phyloP scores from a whole-genome alignment of 2,888 invertebrate species.

The Palloptera scutellata region DNA sequence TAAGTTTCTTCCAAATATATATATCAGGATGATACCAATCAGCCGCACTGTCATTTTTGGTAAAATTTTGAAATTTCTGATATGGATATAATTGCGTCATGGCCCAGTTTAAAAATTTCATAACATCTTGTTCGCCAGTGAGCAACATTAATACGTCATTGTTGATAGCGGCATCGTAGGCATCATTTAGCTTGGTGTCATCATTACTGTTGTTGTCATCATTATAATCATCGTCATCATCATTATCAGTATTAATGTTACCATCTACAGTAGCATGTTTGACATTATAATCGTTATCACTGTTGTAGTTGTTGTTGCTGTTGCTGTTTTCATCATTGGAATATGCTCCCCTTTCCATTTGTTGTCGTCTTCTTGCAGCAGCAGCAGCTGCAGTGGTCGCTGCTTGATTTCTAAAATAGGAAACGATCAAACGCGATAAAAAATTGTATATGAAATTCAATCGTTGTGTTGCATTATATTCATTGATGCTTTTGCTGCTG shows the following conservation, averaged over 20 bases:
- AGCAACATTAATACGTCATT: conserved; percentile 55
- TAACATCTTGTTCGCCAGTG: conserved; percentile 56
- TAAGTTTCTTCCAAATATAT: conserved; percentile 58
- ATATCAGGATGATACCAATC: conserved; percentile 53
- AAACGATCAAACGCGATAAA: conserved; percentile 14
- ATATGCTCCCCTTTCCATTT: too few species aligned
- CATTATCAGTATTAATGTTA: conserved; percentile 10
- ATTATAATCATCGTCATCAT: conserved; percentile 9
- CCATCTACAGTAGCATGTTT: conserved; percentile 5
- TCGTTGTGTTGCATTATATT: conserved; percentile 12
- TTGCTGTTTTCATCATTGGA: conserved; percentile 1
- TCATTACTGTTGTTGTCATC: conserved; percentile 3
- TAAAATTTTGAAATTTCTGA: conserved; percentile 31
- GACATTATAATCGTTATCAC: conserved; percentile 18
- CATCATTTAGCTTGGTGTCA: conserved; percentile 6
- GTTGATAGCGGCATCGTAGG: conserved; percentile 35
- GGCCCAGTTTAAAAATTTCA: conserved; percentile 58
- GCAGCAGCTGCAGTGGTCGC: conserved; percentile 36
- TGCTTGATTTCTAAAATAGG: conserved; percentile 43
- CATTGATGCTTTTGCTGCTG: conserved; percentile 11
- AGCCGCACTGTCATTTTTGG: conserved; percentile 40
- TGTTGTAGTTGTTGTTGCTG: conserved; percentile 28
- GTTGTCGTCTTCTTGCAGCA: conserved; percentile 35
- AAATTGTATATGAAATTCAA: conserved; percentile 14
- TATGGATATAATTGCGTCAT: conserved; percentile 53